phyloP scores from a whole-genome alignment of 2,113 vertebrate genomes.

The Coreoperca whiteheadi region DNA sequence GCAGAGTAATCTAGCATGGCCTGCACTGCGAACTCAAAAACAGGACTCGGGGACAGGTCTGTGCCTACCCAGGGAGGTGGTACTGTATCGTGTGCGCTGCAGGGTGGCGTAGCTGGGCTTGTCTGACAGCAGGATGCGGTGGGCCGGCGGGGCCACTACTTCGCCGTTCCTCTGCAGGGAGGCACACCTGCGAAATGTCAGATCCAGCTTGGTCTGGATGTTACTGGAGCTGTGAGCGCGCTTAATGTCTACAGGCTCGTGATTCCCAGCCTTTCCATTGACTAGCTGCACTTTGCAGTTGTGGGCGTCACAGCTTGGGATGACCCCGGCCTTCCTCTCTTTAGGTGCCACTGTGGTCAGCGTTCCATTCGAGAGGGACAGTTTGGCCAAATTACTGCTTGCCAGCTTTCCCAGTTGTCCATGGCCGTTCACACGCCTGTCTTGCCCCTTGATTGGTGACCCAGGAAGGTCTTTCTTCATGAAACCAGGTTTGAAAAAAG shows the following conservation, averaged over 20 bases:
- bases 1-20: neutral
- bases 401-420: slow-evolving; percentile 59
- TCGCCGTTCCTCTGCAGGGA: slow-evolving; percentile 85
- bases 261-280: slow-evolving; percentile 55
- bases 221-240: slow-evolving; percentile 87
- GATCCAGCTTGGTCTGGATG: slow-evolving; percentile 81
- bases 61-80: slow-evolving; percentile 82
- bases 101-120: slow-evolving; percentile 77
- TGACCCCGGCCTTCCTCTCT: slow-evolving; percentile 54
- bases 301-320: slow-evolving; percentile 42
- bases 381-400: slow-evolving; percentile 53
- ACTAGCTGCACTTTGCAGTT: slow-evolving; percentile 58
- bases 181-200: slow-evolving; percentile 75
- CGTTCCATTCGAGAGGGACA: slow-evolving; percentile 79
- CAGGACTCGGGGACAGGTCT: slow-evolving; percentile 85
- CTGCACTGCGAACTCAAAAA: slow-evolving; percentile 78
- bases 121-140: slow-evolving; percentile 65
- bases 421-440: slow-evolving; percentile 44
- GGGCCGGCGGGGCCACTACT: slow-evolving; percentile 19
- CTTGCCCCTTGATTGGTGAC: slow-evolving; percentile 62
- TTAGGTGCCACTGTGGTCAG: slow-evolving; percentile 47
- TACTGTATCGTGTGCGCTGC: slow-evolving; percentile 85
- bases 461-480: slow-evolving; percentile 81
- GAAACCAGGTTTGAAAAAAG: slow-evolving; percentile 82
- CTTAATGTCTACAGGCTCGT: slow-evolving; percentile 74